Conservation (phyloP, 2,113 vertebrate genomes). For the Rousettus leschenaultii region DNA sequence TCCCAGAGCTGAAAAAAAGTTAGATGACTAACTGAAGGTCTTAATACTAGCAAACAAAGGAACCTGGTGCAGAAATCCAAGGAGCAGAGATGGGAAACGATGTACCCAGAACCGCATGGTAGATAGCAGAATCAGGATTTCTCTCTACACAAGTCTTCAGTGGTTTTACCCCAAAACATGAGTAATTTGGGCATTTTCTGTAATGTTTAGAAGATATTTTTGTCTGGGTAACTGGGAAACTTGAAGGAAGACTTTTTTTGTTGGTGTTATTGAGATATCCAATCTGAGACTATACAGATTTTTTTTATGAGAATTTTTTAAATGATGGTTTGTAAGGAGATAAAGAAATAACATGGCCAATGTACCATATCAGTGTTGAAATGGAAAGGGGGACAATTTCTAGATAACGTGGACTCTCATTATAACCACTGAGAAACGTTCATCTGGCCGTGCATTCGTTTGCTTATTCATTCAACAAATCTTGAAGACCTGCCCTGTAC, state of each 20-base stretch:
- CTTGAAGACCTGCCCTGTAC: neutral
- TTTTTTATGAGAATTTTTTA: neutral
- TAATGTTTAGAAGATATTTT: neutral
- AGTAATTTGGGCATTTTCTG: neutral
- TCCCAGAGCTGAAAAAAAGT: too few species aligned
- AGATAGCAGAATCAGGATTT: neutral
- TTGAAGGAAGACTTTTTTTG: neutral
- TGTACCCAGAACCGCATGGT: neutral
- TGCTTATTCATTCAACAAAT: neutral
- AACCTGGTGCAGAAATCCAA: neutral
- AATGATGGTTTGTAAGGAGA: neutral
- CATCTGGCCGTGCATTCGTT: neutral
- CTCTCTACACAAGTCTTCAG: neutral
- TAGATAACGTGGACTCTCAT: neutral
- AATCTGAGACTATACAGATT: neutral
- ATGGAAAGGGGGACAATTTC: neutral
- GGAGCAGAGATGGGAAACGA: neutral
- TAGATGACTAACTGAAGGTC: neutral
- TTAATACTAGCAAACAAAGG: neutral
- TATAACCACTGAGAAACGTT: neutral
- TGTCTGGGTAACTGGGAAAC: neutral
- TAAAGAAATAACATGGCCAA: neutral
- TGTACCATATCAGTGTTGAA: neutral
- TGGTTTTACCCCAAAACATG: neutral
- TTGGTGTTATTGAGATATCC: neutral